A percentile compares a stretch with the other conserved stretches of the same genome.
phyloP scores from a whole-genome alignment of 2,888 invertebrate genomes.

The Branchellion lobata region DNA sequence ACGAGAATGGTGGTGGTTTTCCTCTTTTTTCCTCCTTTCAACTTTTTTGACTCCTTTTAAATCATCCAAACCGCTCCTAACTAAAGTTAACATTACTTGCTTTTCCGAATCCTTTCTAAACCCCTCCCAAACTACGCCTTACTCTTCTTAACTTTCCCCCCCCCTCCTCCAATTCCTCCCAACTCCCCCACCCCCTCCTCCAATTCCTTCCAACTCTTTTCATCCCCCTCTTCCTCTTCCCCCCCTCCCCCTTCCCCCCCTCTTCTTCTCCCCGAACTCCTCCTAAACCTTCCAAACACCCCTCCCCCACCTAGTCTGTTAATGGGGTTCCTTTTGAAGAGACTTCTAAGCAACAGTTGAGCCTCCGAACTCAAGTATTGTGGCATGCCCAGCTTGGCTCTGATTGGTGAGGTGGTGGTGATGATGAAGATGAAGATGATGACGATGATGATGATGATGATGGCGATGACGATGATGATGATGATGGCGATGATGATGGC shows the following conservation, averaged over 20 bases:
- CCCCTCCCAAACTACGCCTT: too few relatives aligned
- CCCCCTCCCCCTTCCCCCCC: too few relatives aligned
- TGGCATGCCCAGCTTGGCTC: conserved; percentile 95
- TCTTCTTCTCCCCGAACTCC: conserved; percentile 34
- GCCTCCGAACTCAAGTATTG: conserved; percentile 92
- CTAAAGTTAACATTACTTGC: too few relatives aligned
- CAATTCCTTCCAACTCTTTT: not conserved
- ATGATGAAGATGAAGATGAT: conserved; percentile 10
- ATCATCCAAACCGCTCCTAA: too few relatives aligned
- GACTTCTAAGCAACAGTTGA: conserved; percentile 84
- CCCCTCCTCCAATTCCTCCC: too few relatives aligned
- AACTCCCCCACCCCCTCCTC: not conserved
- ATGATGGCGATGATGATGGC: conserved; percentile 18
- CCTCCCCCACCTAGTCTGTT: conserved; percentile 70
- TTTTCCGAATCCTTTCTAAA: too few relatives aligned
- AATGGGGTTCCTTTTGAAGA: conserved; percentile 94
- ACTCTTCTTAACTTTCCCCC: too few relatives aligned
- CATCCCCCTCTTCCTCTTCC: too few relatives aligned
- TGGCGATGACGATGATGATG: conserved; percentile 23
- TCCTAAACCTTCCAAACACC: conserved; percentile 62
- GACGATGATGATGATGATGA: conserved; percentile 12
- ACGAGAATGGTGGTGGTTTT: too few relatives aligned
- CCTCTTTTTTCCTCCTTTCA: too few relatives aligned
- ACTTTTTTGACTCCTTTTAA: too few relatives aligned
- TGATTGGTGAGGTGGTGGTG: conserved; percentile 53